Base-by-base conservation (phyloP, 2,888 invertebrate species). In the Melieria picta region DNA sequence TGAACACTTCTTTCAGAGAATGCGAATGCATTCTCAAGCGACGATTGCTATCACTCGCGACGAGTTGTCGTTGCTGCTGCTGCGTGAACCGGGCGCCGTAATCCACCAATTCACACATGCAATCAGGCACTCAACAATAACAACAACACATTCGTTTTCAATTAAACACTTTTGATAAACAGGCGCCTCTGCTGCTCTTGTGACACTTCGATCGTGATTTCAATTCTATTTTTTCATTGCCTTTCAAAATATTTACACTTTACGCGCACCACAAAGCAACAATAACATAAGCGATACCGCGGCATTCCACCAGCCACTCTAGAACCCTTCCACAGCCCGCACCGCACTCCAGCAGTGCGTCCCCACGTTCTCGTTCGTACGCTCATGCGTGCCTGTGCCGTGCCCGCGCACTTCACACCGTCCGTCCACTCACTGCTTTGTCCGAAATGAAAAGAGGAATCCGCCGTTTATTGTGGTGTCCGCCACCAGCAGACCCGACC, bases 161-260 rank as follows among this genome's bases (percentile, higher is more conserved):
- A n/a, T 11, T 52, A 13, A n/a, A n/a, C 13, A 52, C 13, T 52
- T 52, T n/a, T n/a, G 11, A n/a, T n/a, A 13, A n/a, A 52, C 5
- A 52, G 13, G 11, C 4, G 11, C 52, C 5, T 52, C 4, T 52
- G 13, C 13, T 52, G 7, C 11, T 52, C 13, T n/a, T 52, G 11
- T 52, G 11, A 13, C 11, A 7, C 13, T 52, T 52, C 13, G 11
- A 52, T n/a, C 13, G 5, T 52, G 6, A 9, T 52, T 52, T 52
- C 13, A 5, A 52, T 52, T 52, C 5, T 52, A 10, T 50, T 1
- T 50, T 50, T 3, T 42, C 42, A 16, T 60, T 60, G 30, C 30
- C 30, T 30, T 30, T 30, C 61, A 61, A 43, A 61, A 61, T 58
- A 58, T 58, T 61, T 61, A 61, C 61, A 42, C 61, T 61, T 61